Percentiles rank a stretch among this genome's conserved stretches.
Conservation (phyloP, 2,888 invertebrate genomes). For the Aspidapion aeneum region DNA sequence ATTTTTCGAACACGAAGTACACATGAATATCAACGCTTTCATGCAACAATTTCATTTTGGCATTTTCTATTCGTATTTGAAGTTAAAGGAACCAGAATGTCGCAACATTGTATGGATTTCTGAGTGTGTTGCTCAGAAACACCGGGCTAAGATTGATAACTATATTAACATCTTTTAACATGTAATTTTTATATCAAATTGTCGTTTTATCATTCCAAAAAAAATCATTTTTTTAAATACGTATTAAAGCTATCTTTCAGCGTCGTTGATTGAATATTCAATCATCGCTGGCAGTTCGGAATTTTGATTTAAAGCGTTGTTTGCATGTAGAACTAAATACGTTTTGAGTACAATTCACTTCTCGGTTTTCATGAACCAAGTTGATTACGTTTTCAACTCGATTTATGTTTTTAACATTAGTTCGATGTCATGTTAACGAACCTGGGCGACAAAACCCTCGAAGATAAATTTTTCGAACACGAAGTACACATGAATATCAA, state of each 20-base stretch:
- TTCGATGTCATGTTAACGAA: too few species aligned
- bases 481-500: slow-evolving; percentile 96
- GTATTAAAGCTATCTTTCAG: too few species aligned
- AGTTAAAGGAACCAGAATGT: slow-evolving; percentile 98
- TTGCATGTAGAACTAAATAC: too few species aligned
- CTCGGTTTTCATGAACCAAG: too few species aligned
- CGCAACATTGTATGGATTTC: slow-evolving; percentile 99
- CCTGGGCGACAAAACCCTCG: slow-evolving; percentile 93
- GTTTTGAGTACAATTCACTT: slow-evolving; percentile 97
- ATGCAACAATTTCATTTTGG: slow-evolving; percentile 99
- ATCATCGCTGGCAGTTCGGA: too few species aligned
- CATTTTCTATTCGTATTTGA: slow-evolving; percentile 98
- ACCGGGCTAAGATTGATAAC: slow-evolving; percentile 98
- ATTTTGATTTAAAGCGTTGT: too few species aligned
- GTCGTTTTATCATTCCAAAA: too few species aligned
- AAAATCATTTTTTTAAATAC: too few species aligned
- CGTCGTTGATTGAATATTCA: too few species aligned
- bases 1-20: slow-evolving; percentile 99
- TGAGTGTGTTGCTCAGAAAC: slow-evolving; percentile 99
- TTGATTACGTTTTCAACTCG: too few species aligned
- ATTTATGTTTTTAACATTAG: too few species aligned
- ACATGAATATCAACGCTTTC: slow-evolving; percentile 94
- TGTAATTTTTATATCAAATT: too few species aligned
- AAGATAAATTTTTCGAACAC: slow-evolving; percentile 99
- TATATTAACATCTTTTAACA: slow-evolving; percentile 99